Conservation (phyloP, 2,888 invertebrate species). For the Cybosia mesomella region DNA sequence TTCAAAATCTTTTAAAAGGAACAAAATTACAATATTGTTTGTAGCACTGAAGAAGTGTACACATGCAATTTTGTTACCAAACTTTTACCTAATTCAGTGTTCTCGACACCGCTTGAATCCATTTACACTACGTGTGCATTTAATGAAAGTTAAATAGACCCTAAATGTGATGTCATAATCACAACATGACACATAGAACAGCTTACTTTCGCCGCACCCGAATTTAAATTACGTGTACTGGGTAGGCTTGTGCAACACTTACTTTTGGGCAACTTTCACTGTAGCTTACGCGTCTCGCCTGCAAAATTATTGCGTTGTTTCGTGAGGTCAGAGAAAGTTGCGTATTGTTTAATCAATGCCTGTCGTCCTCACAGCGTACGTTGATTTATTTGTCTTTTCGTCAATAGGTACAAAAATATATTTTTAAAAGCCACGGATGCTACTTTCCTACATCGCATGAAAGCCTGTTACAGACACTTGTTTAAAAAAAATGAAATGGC, state of each 20-base stretch:
- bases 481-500: slow-evolving; percentile 76
- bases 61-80: slow-evolving; percentile 43
- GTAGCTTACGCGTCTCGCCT: slow-evolving; percentile 81
- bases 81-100: slow-evolving; percentile 27
- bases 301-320: slow-evolving; percentile 82
- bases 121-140: slow-evolving; percentile 37
- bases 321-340: slow-evolving; percentile 83
- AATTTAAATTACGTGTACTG: slow-evolving; percentile 82
- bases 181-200: slow-evolving; percentile 64
- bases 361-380: slow-evolving; percentile 34
- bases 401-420: background rate
- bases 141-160: slow-evolving; percentile 58
- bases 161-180: slow-evolving; percentile 61
- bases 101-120: slow-evolving; percentile 32
- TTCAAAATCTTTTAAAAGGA: slow-evolving; percentile 33
- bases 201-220: slow-evolving; percentile 82
- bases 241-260: slow-evolving; percentile 83
- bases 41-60: slow-evolving; percentile 14
- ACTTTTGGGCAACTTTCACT: slow-evolving; percentile 86
- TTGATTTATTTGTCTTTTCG: slow-evolving; percentile 39
- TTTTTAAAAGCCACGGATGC: slow-evolving; percentile 20
- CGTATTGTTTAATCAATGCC: slow-evolving; percentile 65
- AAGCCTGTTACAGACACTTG: slow-evolving; percentile 60
- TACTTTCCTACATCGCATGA: slow-evolving; percentile 33
- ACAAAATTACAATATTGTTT: slow-evolving; percentile 17